Evolutionary conservation across 2,797 vertebrate genomes (phyloP).

Genomic region (Spinibarbus caldwelli): DNA sequence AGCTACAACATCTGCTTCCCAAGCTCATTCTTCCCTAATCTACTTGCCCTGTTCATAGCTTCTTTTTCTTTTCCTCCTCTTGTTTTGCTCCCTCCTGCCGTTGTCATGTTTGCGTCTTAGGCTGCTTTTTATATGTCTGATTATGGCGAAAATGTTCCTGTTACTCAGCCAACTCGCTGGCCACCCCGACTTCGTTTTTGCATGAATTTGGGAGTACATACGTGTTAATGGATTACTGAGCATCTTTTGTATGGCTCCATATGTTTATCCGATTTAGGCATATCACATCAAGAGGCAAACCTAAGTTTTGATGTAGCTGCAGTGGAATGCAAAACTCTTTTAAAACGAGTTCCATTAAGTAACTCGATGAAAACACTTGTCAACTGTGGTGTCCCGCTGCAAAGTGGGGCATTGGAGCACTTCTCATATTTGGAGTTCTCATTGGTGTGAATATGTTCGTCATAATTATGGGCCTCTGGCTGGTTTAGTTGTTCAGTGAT

Average conservation of each 20-base stretch:
- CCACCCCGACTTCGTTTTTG: conserved; percentile 9
- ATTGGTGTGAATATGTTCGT: conserved; percentile 42
- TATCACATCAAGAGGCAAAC: conserved; percentile 23
- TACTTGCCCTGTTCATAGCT: conserved; percentile 36
- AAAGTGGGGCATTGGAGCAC: conserved; percentile 39
- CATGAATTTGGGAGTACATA: conserved; percentile 29
- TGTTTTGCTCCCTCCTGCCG: conserved; percentile 25
- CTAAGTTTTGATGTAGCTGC: conserved; percentile 42
- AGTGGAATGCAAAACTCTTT: conserved; percentile 37
- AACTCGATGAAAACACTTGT: conserved; percentile 43
- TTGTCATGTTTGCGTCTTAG: conserved; percentile 34
- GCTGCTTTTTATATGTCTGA: conserved; percentile 35
- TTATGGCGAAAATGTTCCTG: conserved; percentile 25
- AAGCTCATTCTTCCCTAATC: conserved; percentile 49
- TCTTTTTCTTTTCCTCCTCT: conserved; percentile 26
- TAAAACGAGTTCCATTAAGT: conserved; percentile 25
- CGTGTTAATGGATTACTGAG: conserved; percentile 25
- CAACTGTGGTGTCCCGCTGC: conserved; percentile 34
- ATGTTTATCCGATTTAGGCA: conserved; percentile 26
- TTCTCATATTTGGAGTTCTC: too few species aligned
- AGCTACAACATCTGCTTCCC: conserved; percentile 53
- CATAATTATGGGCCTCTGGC: conserved; percentile 45
- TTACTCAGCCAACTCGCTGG: conserved; percentile 20
- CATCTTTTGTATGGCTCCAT: conserved; percentile 31
- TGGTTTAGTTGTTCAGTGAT: conserved; percentile 52